Evolutionary conservation across 37 sponge, comb jelly and placozoan genomes (phyloP).

Genomic region (Agelas oroides): DNA sequence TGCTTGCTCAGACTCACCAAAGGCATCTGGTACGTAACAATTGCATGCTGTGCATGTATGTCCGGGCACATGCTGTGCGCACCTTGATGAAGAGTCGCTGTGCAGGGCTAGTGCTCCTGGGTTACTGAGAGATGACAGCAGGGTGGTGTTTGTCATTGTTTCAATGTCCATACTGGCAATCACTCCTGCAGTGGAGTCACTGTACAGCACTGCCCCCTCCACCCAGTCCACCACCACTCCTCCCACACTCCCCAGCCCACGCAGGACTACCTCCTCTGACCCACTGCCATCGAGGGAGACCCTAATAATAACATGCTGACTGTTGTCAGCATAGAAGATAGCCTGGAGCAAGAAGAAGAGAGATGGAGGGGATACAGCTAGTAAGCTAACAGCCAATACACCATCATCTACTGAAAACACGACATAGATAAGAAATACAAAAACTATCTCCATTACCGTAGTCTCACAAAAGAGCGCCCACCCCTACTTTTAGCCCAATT

Average conservation of each 20-base stretch:
- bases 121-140: background rate
- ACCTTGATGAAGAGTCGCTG: background rate
- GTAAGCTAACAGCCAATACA: background rate
- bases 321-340: conserved; percentile 9
- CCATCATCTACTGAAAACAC: no score
- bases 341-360: background rate
- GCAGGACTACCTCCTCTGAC: background rate
- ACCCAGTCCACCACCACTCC: conserved; percentile 19
- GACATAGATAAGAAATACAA: no score
- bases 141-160: background rate
- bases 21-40: no score
- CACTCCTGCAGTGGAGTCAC: background rate
- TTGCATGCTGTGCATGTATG: no score
- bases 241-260: background rate
- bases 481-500: no score
- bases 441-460: no score
- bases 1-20: no score
- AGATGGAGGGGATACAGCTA: background rate
- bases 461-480: no score
- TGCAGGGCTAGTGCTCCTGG: conserved; percentile 2
- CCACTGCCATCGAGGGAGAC: background rate
- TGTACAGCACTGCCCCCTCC: conserved; percentile 10
- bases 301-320: background rate
- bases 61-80: no score
- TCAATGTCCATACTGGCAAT: background rate